Base-by-base conservation (phyloP, 2,888 invertebrate genomes). In the Dermolepida albohirtum region DNA sequence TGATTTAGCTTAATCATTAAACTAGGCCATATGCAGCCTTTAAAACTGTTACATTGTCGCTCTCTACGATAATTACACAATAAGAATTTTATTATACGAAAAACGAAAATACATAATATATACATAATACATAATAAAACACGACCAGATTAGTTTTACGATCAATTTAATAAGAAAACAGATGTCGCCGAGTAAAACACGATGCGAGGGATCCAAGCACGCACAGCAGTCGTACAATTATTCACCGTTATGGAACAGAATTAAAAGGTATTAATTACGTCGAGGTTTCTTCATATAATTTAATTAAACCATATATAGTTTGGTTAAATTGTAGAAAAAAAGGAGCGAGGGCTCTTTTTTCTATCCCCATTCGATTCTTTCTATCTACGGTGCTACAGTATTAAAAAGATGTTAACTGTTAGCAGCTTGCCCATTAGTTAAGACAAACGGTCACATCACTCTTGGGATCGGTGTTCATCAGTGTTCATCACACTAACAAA, bases 401-500 rank as follows among this genome's bases (percentile, higher is more conserved):
- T 43, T 50, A 55, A 63, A 62, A 63, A 67, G 47, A 67, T 49
- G 39, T 51, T 63, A 62, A 63, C 67, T 62, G 62, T 67, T 67
- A 51, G 63, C 51, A 27, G 63, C 34, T 17, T 51, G 52, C 50
- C 67, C 63, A 67, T 67, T 67, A 67, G 67, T 63, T 51, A 67
- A 67, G 63, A 47, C 67, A 63, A 52, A 67, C 67, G 59, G 63
- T 44, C 63, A 63, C 63, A 67, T 67, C 67, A 54, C 63, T 67
- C 67, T 47, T 52, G 43, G 62, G 67, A 67, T 67, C 67, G 39
- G 52, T 29, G 55, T 44, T 66, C 66, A 55, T 66, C 66, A 66
- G 66, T 63, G 67, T 67, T 67, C 51, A 54, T 63, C 67, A 67
- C 67, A 43, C 62, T 62, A 67, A 67, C 67, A 67, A 67, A 52